Evolutionary conservation across 2,888 invertebrate species (phyloP).

Genomic region (Epinotia brunnichana): DNA sequence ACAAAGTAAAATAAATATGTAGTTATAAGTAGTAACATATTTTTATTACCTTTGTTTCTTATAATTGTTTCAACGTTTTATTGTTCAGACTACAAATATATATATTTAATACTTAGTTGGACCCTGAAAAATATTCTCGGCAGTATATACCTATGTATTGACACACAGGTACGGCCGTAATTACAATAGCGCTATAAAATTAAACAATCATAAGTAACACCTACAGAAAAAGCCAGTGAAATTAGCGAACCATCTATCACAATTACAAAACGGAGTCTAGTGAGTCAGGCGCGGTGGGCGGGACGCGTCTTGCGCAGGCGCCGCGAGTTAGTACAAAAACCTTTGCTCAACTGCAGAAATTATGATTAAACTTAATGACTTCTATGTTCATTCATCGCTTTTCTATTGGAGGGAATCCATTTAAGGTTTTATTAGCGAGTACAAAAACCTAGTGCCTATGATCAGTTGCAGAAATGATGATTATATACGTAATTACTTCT

Average conservation of each 20-base stretch:
- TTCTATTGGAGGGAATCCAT: too few relatives aligned
- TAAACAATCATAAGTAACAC: slow-evolving; percentile 33
- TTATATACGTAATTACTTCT: too few relatives aligned
- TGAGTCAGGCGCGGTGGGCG: slow-evolving; percentile 28
- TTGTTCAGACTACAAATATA: too few relatives aligned
- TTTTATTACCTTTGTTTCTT: too few relatives aligned
- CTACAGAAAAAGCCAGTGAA: slow-evolving; percentile 31
- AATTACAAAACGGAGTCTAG: slow-evolving; percentile 26
- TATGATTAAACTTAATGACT: too few relatives aligned
- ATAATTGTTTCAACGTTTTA: too few relatives aligned
- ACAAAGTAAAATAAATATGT: too few relatives aligned
- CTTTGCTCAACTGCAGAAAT: neutral
- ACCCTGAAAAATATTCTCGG: too few relatives aligned
- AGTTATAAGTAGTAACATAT: too few relatives aligned
- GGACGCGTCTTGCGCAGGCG: slow-evolving; percentile 17
- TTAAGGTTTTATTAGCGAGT: neutral
- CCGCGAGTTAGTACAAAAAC: neutral
- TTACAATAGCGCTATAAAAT: slow-evolving; percentile 18
- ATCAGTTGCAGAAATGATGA: neutral
- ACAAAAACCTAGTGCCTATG: neutral
- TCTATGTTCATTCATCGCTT: too few relatives aligned
- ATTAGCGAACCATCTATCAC: slow-evolving; percentile 31
- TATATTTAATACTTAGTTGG: too few relatives aligned
- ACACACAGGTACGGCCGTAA: neutral
- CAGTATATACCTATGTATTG: neutral